Evolutionary conservation across 1,140 invertebrate species (phyloP), one percentile per base, ranked within the genome.

Genomic region (Helicoverpa zea): DNA sequence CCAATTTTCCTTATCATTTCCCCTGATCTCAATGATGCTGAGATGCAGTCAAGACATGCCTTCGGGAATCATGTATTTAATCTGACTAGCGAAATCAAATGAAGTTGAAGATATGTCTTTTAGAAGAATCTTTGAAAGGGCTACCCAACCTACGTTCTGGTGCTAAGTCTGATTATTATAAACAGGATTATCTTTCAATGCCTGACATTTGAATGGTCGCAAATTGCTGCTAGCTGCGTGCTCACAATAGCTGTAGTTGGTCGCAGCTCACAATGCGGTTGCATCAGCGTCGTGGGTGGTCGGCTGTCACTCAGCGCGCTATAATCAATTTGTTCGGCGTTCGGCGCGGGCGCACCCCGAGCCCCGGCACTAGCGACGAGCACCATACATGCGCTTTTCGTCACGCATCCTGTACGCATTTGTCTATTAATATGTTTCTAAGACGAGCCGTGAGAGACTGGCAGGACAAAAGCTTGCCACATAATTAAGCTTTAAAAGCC

Each of bases 271-370:
- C 61, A 77, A 81, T 76, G 76, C 74, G 72, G 87, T 89, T 88
- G 82, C 85, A 85, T 87, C 83, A 84, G 70, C 75, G 51, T 82
- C 83, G 87, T 93, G 93, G 91, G 92, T 92, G 92, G 92, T 82
- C 89, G 78, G 68, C 78, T 89, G 90, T 88, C 90, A 88, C 86
- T 89, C 90, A 86, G 86, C 89, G 85, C 82, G 86, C 86, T 79
- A 88, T 91, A 91, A 92, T 93, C 91, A 91, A 92, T 93, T 93
- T 93, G 90, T 91, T 92, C 90, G 92, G 88, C 88, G 88, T 88
- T 88, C 87, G 84, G 61, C 81, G 68, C 81, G 82, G 81, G 84
- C 83, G 58, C 78, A 68, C 80, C 81, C 80, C 72, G 58, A 84
- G 80, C 81, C 84, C 80, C 75, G 54, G 30, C 84, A 81, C 86